Percentiles rank a stretch among this genome's conserved stretches.
These are phyloP conservation scores for Rhinopomastus cyanomelas DNA, from an alignment of 2,113 vertebrate genomes.

Conservation along the genomic window DNA sequence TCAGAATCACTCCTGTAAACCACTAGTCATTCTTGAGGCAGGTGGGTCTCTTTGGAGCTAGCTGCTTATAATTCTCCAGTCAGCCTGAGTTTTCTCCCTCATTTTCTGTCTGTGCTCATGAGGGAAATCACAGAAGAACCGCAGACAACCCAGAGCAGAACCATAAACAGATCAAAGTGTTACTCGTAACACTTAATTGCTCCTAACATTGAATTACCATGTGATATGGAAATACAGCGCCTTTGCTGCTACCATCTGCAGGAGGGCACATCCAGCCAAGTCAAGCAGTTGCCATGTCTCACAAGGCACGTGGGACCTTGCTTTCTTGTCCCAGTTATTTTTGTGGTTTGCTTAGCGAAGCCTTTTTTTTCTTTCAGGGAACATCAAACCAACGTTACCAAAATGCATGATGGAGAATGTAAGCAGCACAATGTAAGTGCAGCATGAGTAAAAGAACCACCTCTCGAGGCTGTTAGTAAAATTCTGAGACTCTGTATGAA, in stretches of 20 bases:
- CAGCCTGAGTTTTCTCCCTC: neutral
- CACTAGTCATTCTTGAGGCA: neutral
- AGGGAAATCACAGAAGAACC: neutral
- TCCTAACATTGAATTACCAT: neutral
- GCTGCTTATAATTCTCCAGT: neutral
- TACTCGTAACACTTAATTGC: neutral
- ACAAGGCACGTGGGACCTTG: neutral
- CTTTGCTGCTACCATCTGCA: neutral
- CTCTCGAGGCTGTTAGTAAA: neutral
- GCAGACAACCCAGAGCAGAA: neutral
- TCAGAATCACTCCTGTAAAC: neutral
- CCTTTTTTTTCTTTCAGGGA: conserved; percentile 34
- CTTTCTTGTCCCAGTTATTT: neutral
- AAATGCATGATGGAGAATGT: conserved; percentile 35
- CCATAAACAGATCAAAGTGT: neutral
- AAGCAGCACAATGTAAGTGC: conserved; percentile 4
- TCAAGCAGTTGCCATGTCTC: neutral
- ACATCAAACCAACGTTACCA: neutral
- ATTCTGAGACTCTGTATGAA: neutral
- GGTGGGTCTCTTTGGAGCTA: neutral
- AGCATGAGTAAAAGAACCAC: neutral
- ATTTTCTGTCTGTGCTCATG: neutral
- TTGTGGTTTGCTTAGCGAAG: neutral
- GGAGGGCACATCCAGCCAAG: neutral
- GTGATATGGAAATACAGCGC: neutral